phyloP scores from a whole-genome alignment of 1,140 invertebrate species.

The Philaenus spumarius region DNA sequence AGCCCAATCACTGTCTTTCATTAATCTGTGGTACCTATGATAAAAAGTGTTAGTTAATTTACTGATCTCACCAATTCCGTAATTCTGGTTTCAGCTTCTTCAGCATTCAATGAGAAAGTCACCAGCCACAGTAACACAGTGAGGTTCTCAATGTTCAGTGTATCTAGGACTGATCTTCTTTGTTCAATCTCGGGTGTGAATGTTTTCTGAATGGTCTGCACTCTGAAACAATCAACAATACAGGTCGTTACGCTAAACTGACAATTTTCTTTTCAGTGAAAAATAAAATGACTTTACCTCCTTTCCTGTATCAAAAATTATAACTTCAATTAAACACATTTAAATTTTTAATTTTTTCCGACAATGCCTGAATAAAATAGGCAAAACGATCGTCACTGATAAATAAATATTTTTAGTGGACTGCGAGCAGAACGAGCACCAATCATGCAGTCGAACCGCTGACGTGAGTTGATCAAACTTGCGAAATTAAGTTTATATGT shows the following conservation, averaged over 20 bases:
- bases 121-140: constrained; percentile 16
- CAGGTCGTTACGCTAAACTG: not conserved
- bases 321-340: not conserved
- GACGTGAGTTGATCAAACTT: no score
- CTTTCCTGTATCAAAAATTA: not conserved
- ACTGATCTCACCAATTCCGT: not conserved
- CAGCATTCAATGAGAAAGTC: not conserved
- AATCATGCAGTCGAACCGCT: no score
- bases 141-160: constrained; percentile 12
- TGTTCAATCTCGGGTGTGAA: not conserved
- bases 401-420: not conserved
- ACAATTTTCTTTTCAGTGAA: no score
- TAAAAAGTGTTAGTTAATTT: no score
- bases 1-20: no score
- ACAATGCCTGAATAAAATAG: not conserved
- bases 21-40: no score
- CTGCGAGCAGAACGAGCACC: no score
- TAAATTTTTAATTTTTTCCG: not conserved
- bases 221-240: not conserved
- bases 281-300: not conserved
- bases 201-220: constrained; percentile 9
- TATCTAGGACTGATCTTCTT: not conserved
- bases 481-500: no score
- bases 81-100: not conserved
- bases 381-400: no score